A percentile compares a stretch with the other conserved stretches of the same genome.
Conservation (phyloP, 2,113 vertebrate species). For the Strix uralensis region DNA sequence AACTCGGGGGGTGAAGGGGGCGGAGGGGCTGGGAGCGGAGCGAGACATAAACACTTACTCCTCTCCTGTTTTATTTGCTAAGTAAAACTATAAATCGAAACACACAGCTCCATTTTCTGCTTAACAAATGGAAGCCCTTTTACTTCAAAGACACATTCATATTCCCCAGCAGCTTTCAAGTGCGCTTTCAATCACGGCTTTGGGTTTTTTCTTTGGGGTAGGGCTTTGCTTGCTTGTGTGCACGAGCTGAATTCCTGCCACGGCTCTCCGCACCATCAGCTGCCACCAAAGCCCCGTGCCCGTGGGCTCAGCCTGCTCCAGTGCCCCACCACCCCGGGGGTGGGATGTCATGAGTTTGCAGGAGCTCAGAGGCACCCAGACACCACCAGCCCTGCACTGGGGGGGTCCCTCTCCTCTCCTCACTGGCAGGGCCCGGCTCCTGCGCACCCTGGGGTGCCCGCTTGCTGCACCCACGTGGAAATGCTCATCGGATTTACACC, state of each 20-base stretch:
- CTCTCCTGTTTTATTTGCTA: conserved; percentile 61
- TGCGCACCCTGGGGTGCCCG: background rate
- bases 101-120: conserved; percentile 65
- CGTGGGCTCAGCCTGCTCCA: background rate
- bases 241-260: conserved; percentile 18
- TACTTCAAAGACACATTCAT: conserved; percentile 77
- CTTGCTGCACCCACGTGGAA: background rate
- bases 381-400: background rate
- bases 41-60: conserved; percentile 42
- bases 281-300: background rate
- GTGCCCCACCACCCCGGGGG: background rate
- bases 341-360: background rate
- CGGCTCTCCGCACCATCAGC: background rate
- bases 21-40: conserved; percentile 22
- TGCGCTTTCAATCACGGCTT: conserved; percentile 68
- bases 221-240: background rate
- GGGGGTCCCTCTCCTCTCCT: background rate
- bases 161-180: conserved; percentile 76
- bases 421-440: fast-evolving
- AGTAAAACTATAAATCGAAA: conserved; percentile 62
- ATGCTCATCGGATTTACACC: background rate
- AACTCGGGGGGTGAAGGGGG: conserved; percentile 48
- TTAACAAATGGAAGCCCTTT: conserved; percentile 74
- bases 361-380: background rate
- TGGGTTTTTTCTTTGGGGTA: conserved; percentile 46